A percentile compares a stretch with the other conserved stretches of the same genome.
Evolutionary conservation across 2,113 vertebrate species (phyloP).

Genomic region (Chionodraco myersi): DNA sequence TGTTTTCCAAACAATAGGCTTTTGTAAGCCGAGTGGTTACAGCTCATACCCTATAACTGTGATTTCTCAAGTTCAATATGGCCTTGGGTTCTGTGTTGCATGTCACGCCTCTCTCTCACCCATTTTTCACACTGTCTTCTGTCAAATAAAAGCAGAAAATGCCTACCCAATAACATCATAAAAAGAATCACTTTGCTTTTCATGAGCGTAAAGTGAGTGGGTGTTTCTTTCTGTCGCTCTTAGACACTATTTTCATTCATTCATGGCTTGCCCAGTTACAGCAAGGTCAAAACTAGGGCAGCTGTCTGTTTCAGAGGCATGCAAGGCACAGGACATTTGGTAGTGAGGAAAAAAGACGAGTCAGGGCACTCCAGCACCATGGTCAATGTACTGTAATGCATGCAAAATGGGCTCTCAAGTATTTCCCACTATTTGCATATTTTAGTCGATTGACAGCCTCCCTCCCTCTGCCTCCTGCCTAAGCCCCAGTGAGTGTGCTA

Average conservation of each 20-base stretch:
- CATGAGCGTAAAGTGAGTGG: too few species aligned
- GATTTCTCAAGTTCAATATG: too few species aligned
- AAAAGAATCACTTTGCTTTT: background rate
- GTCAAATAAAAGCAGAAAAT: too few species aligned
- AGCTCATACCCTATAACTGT: too few species aligned
- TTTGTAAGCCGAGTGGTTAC: too few species aligned
- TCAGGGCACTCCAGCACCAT: background rate
- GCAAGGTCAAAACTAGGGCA: background rate
- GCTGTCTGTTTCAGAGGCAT: background rate
- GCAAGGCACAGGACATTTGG: background rate
- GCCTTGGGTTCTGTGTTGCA: too few species aligned
- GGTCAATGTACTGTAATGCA: background rate
- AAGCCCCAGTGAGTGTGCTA: conserved; percentile 49
- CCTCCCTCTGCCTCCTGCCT: conserved; percentile 26
- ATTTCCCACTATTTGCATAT: conserved; percentile 18
- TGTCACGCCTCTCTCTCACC: too few species aligned
- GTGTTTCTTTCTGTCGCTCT: background rate
- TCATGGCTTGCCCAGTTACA: background rate
- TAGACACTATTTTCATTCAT: too few species aligned
- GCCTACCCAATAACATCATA: too few species aligned
- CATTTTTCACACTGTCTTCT: too few species aligned
- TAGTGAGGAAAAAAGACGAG: background rate
- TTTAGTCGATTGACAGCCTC: conserved; percentile 29
- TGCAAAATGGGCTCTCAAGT: conserved; percentile 6
- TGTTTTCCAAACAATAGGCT: background rate